A percentile compares a stretch with the other conserved stretches of the same genome.
phyloP scores from a whole-genome alignment of 2,888 invertebrate genomes.

The Ecliptopera silaceata region DNA sequence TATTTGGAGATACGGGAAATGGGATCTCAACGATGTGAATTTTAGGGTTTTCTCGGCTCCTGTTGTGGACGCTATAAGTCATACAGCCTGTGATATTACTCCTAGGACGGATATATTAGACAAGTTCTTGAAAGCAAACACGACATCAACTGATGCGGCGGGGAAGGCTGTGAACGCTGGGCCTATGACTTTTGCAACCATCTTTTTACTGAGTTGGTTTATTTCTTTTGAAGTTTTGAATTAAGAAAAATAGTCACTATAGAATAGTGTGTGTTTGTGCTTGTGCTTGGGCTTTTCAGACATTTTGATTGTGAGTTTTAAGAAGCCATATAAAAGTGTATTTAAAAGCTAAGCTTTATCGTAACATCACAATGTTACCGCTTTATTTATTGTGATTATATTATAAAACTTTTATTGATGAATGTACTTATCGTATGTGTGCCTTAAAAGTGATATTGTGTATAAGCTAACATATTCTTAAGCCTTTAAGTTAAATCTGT shows the following conservation, averaged over 20 bases:
- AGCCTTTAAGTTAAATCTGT: constrained; percentile 40
- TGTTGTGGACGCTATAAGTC: constrained; percentile 86
- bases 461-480: constrained; percentile 45
- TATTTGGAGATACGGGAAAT: constrained; percentile 85
- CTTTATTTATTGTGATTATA: constrained; percentile 62
- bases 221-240: constrained; percentile 38
- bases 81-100: constrained; percentile 87
- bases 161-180: constrained; percentile 44
- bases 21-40: constrained; percentile 86
- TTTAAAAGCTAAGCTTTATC: constrained; percentile 26
- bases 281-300: constrained; percentile 33
- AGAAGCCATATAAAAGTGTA: constrained; percentile 28
- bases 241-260: constrained; percentile 25
- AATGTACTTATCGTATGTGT: constrained; percentile 54
- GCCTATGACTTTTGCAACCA: constrained; percentile 45
- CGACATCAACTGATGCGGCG: constrained; percentile 48
- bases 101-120: constrained; percentile 81
- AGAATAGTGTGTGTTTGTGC: constrained; percentile 9
- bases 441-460: constrained; percentile 60
- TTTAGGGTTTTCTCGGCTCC: constrained; percentile 88
- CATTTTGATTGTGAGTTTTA: constrained; percentile 30
- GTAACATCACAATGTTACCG: constrained; percentile 49
- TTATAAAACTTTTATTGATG: constrained; percentile 31
- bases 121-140: constrained; percentile 64
- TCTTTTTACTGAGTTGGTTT: constrained; percentile 50